phyloP scores from a whole-genome alignment of 2,888 invertebrate genomes.

The Xestia ashworthii region DNA sequence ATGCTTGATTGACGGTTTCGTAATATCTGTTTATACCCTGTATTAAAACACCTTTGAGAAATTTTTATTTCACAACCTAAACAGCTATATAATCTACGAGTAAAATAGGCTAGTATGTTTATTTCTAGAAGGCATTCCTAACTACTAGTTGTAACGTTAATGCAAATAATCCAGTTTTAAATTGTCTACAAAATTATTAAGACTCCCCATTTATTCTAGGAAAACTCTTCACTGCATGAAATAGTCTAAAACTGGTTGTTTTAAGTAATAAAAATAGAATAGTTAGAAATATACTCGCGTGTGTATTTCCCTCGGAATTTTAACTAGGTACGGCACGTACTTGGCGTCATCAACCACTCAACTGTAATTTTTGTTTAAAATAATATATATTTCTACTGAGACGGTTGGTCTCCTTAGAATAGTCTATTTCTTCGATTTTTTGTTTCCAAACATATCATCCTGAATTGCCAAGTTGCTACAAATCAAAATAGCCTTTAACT shows the following conservation, averaged over 20 bases:
- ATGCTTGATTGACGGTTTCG: too few relatives aligned
- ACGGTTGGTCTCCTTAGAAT: not conserved
- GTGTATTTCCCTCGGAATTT: constrained; percentile 33
- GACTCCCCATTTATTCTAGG: constrained; percentile 53
- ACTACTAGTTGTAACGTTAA: constrained; percentile 35
- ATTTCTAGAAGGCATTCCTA: constrained; percentile 34
- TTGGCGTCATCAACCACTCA: constrained; percentile 30
- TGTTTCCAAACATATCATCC: not conserved
- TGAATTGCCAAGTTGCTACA: not conserved
- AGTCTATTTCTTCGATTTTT: not conserved
- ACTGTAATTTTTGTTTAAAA: not conserved
- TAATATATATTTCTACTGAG: not conserved
- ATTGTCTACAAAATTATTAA: constrained; percentile 60
- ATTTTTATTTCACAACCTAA: not conserved
- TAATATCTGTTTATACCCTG: too few relatives aligned
- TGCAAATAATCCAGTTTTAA: constrained; percentile 67
- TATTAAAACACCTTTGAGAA: not conserved
- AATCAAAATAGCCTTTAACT: too few relatives aligned
- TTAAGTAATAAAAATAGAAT: constrained; percentile 55
- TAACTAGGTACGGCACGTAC: not conserved
- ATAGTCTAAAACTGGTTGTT: constrained; percentile 57
- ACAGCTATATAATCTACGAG: not conserved
- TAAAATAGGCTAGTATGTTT: constrained; percentile 17
- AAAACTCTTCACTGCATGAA: constrained; percentile 49
- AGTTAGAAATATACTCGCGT: constrained; percentile 47